Conservation (phyloP, 2,888 invertebrate genomes). For the Entomobrya proxima region DNA sequence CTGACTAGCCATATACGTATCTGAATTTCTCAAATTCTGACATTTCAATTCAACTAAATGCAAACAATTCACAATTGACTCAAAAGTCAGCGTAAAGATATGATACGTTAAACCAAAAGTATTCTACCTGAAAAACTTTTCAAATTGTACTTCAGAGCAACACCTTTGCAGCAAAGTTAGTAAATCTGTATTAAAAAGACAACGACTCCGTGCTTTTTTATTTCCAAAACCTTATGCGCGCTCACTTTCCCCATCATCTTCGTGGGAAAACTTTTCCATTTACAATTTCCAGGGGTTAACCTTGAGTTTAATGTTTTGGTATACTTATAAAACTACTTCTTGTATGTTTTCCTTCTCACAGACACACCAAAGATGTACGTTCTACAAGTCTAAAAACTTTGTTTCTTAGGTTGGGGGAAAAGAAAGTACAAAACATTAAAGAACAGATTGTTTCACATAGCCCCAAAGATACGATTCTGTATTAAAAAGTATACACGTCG, state of each 20-base stretch:
- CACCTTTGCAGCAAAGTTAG: neutral
- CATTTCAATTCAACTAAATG: neutral
- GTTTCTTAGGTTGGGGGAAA: too few species aligned
- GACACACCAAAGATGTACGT: neutral
- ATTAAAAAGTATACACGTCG: neutral
- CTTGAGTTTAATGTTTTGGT: conserved; percentile 30
- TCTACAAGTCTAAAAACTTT: too few species aligned
- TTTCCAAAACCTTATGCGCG: neutral
- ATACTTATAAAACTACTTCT: neutral
- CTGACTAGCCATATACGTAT: too few species aligned
- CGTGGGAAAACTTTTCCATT: conserved; percentile 46
- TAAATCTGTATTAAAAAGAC: conserved; percentile 34
- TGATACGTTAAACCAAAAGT: neutral
- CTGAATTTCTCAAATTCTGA: neutral
- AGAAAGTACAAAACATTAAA: too few species aligned
- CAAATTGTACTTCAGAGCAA: neutral
- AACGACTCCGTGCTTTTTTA: conserved; percentile 5
- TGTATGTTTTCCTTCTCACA: neutral
- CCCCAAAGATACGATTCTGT: too few species aligned
- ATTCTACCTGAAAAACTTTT: neutral
- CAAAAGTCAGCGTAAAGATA: neutral
- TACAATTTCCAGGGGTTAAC: conserved; percentile 38
- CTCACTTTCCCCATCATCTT: neutral
- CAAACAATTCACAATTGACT: conserved; percentile 40
- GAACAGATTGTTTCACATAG: too few species aligned